These are phyloP conservation scores for Uloborus diversus DNA, from an alignment of 1,140 invertebrate genomes.

Conservation along the genomic window DNA sequence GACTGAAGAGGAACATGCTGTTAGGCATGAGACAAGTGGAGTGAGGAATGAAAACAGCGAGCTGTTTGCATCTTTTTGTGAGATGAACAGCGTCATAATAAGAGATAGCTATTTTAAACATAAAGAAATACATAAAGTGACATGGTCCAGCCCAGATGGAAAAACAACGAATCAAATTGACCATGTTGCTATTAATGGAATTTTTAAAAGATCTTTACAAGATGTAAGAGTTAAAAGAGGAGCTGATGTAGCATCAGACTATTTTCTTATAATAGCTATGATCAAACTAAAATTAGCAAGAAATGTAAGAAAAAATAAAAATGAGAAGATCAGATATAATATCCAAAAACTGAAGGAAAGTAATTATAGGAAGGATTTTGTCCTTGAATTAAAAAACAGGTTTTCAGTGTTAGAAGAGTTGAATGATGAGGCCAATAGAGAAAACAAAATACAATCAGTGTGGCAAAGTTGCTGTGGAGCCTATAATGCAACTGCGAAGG, in stretches of 20 bases:
- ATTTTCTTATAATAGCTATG: not conserved
- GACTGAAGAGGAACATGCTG: not conserved
- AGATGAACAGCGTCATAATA: not conserved
- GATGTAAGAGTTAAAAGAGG: not conserved
- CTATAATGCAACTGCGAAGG: not conserved
- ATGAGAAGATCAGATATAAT: not conserved
- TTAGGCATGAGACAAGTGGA: not conserved
- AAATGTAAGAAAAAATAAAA: not conserved
- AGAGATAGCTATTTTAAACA: not conserved
- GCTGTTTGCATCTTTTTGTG: not conserved
- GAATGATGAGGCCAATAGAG: not conserved
- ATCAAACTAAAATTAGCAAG: conserved; percentile 8
- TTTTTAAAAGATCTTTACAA: not conserved
- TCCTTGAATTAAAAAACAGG: not conserved
- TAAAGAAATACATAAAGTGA: not conserved
- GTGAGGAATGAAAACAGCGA: not conserved
- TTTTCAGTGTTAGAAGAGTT: not conserved
- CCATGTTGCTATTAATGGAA: not conserved
- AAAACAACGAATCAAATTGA: conserved; percentile 8
- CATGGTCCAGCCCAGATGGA: not conserved
- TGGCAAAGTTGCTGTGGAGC: not conserved
- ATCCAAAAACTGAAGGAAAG: not conserved
- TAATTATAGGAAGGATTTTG: not conserved
- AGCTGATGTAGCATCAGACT: not conserved
- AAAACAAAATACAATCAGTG: not conserved